These are phyloP conservation scores for Phasianus colchicus DNA, from an alignment of 2,113 vertebrate genomes.

Conservation along the genomic window DNA sequence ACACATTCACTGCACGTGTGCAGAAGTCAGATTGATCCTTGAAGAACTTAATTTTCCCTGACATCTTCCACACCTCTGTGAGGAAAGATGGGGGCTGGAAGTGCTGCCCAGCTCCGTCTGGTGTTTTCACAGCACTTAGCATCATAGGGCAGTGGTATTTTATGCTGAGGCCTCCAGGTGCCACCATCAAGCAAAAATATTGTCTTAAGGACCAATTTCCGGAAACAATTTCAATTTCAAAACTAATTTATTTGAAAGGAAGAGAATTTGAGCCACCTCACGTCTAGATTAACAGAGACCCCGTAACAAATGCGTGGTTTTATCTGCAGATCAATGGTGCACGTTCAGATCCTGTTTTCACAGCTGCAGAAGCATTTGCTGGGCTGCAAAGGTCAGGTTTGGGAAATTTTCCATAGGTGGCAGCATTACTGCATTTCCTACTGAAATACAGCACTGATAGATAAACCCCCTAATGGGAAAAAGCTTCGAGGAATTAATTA, in stretches of 20 bases:
- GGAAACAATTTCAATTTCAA: constrained; percentile 44
- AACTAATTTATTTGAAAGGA: constrained; percentile 30
- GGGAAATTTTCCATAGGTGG: constrained; percentile 53
- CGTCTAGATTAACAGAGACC: background rate
- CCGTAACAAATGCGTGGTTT: rapidly evolving
- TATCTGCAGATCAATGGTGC: background rate
- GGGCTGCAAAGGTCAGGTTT: background rate
- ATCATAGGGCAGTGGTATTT: background rate
- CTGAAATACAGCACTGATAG: background rate
- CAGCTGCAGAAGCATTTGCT: background rate
- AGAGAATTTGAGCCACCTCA: background rate
- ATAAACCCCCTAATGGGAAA: background rate
- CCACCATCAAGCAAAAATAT: constrained; percentile 7
- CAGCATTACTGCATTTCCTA: constrained; percentile 54
- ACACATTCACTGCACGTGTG: rapidly evolving
- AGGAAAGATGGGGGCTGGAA: background rate
- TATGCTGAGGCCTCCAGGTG: background rate
- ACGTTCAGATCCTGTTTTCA: background rate
- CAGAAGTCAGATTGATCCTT: background rate
- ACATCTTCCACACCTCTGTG: background rate
- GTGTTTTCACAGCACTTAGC: background rate
- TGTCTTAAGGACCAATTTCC: constrained; percentile 31
- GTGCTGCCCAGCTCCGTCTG: background rate
- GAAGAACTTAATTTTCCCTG: background rate
- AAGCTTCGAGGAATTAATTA: background rate